Conservation (phyloP, 2,113 vertebrate species). For the Gobio gobio region DNA sequence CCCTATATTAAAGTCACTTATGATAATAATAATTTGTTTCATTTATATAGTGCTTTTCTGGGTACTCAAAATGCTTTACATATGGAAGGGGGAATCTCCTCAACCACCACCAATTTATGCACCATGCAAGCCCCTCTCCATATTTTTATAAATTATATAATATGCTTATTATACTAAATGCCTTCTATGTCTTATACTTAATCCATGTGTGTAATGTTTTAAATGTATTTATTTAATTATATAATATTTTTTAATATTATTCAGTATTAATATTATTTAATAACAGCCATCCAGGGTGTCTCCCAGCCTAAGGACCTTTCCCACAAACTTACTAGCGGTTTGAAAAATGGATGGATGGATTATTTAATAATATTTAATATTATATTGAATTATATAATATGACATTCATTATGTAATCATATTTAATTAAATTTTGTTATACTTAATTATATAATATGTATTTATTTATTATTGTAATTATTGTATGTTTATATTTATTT, state of each 20-base stretch:
- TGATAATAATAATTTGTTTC: too few relatives aligned
- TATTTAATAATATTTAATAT: neutral
- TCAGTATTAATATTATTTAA: neutral
- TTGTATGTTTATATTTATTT: neutral
- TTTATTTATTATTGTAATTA: neutral
- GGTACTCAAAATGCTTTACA: too few relatives aligned
- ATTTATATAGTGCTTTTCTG: too few relatives aligned
- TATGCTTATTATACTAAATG: too few relatives aligned
- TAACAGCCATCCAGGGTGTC: neutral
- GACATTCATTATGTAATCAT: neutral
- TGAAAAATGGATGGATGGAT: neutral
- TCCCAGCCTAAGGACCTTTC: neutral
- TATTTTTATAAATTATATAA: too few relatives aligned
- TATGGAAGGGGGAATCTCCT: too few relatives aligned
- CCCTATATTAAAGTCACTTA: slow-evolving; percentile 10
- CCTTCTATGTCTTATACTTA: too few relatives aligned
- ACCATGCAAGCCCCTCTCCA: neutral
- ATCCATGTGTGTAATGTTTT: too few relatives aligned
- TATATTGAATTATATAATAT: neutral
- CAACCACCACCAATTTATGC: neutral
- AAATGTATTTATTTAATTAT: neutral
- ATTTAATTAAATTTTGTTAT: neutral
- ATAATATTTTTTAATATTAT: neutral
- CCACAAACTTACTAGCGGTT: neutral
- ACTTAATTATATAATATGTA: neutral